Evolutionary conservation across 2,113 vertebrate species (phyloP), one percentile per base, ranked within the genome.

Genomic region (Tapirus terrestris): DNA sequence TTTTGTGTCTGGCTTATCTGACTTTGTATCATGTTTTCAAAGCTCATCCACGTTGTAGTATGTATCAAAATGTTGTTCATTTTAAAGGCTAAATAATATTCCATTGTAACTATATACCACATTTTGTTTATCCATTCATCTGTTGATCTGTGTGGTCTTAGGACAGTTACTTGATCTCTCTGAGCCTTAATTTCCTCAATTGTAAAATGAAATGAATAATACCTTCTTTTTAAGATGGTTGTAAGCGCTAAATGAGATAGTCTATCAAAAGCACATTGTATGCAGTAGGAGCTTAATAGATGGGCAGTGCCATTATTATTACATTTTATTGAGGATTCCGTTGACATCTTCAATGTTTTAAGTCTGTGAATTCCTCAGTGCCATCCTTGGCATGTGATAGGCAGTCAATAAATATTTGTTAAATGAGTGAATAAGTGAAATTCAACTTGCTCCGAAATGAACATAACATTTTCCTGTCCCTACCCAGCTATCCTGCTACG

Each of bases 1-100:
- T 81, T 94, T 73, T 5, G 48, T 81, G 33, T 60, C 75, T 63
- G 51, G 45, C 17, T 43, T 85, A 18, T 43, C 21, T 61, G 29
- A 43, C 18, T 68, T 48, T 83, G 48, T 20, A 33, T 21, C 67
- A 21, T 58, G 48, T 51, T 77, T 89, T 70, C 51, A 80, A 79
- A 31, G 39, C 29, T 87, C 11, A 77, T 43, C 17, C 27, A 20
- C 65, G 39, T 60, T 39, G 45, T 13, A 67, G 36, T 48, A 89
- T 67, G 10, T 45, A 79, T 36, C 77, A 93, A 29, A 79, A 39
- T 58, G 25, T 2, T 60, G 72, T 72, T 83, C 6, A 13, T 77
- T 83, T 88, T 88, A 48, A 68, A 83, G 23, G n/a, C 5, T 91
- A 68, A 83, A 79, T 82, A 89, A 45, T 77, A 70, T 72, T 89